Base-by-base conservation (phyloP, 1,140 invertebrate species). In the Calliopsis andreniformis region DNA sequence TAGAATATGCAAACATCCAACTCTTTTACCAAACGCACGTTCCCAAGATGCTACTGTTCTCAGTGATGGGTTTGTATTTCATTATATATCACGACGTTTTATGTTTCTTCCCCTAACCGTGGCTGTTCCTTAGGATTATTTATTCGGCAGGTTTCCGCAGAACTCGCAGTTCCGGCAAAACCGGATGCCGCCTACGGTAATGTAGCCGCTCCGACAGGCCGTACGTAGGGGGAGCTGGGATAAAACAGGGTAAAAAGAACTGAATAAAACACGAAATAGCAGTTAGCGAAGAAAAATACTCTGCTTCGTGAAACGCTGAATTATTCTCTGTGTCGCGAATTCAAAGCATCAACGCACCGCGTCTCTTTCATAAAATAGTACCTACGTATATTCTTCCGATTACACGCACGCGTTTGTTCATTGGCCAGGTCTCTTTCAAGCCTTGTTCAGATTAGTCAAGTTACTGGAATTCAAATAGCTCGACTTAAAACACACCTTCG, bases 181-280 rank as follows among this genome's bases (percentile, higher is more conserved):
- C 87, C 88, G 89, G 89, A 89, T 87, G 87, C 87, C 87, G 88
- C 88, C 88, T 88, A 86, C 85, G 88, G 85, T 89, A 90, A 90
- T 90, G 87, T 84, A 89, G 86, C 82, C 85, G 82, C 77, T 80
- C 85, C 86, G 86, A 87, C 88, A 86, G 83, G 62, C 80, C 69
- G 82, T 84, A 83, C 85, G 87, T 79, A 49, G 23, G 30, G 78
- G n/a, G 49, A 69, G 83, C 78, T 70, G 66, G 85, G 68, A 87
- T 86, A 85, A 88, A 86, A 87, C 87, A 88, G 83, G 86, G 84
- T 49, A 87, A 89, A 89, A 89, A 87, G 84, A 84, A 83, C 86
- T 88, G 87, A 87, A 88, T 89, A 89, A 88, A 89, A 85, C 82
- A 86, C 85, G 84, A 86, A 86, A 86, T 86, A 84, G 79, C 78